Percentiles rank a stretch among this genome's conserved stretches.
Conservation (phyloP, 1,140 invertebrate species). For the Drosophila kepulauana region DNA sequence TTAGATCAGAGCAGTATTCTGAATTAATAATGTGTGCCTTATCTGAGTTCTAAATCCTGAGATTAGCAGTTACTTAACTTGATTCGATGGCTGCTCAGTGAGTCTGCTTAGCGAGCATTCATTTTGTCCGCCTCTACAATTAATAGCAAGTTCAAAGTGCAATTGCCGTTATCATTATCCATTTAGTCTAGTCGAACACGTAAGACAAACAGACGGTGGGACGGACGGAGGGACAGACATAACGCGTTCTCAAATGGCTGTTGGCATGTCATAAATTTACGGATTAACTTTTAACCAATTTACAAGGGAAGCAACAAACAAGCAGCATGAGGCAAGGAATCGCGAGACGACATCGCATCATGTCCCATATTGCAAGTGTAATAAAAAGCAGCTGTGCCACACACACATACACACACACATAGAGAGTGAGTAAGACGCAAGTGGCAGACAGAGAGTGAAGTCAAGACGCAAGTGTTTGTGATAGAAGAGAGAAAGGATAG, state of each 20-base stretch:
- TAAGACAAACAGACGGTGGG: conserved; percentile 23
- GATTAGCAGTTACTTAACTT: background rate
- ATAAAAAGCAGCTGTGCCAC: conserved; percentile 77
- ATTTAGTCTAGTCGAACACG: conserved; percentile 71
- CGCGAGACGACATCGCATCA: conserved; percentile 56
- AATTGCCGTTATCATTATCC: conserved; percentile 79
- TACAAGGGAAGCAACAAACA: conserved; percentile 70
- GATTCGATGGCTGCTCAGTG: background rate
- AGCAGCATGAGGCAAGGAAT: conserved; percentile 30
- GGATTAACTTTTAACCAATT: conserved; percentile 84
- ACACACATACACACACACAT: conserved; percentile 25
- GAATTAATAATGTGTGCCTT: background rate
- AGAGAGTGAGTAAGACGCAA: conserved; percentile 48
- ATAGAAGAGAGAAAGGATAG: conserved; percentile 48
- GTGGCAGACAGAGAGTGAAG: conserved; percentile 9
- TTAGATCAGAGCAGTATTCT: background rate
- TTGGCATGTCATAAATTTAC: conserved; percentile 82
- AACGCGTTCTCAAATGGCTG: conserved; percentile 67
- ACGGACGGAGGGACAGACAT: conserved; percentile 42
- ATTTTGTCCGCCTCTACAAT: conserved; percentile 36
- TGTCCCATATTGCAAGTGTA: conserved; percentile 80
- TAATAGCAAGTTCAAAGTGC: conserved; percentile 75
- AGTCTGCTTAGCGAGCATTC: background rate
- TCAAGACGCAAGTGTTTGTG: conserved; percentile 55
- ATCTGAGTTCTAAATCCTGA: background rate